Conservation (phyloP, 1,140 invertebrate genomes). For the Drosophila fuyamai region DNA sequence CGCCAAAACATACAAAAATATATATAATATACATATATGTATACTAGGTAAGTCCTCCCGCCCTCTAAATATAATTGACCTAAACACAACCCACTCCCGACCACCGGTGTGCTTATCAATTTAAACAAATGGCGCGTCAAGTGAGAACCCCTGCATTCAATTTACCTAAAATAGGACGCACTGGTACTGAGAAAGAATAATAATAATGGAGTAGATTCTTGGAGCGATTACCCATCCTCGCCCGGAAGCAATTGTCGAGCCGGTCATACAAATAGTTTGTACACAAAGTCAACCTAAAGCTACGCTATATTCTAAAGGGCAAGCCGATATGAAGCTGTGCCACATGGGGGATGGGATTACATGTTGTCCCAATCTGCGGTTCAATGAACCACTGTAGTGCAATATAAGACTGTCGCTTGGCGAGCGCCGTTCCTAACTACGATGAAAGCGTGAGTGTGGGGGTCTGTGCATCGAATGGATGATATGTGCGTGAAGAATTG, state of each 20-base stretch:
- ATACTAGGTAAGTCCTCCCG: constrained; percentile 34
- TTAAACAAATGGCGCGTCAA: constrained; percentile 46
- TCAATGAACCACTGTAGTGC: constrained; percentile 46
- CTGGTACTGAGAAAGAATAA: constrained; percentile 60
- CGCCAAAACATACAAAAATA: constrained; percentile 80
- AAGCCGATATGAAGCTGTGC: constrained; percentile 65
- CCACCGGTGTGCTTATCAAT: constrained; percentile 53
- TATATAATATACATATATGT: constrained; percentile 61
- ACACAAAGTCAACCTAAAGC: constrained; percentile 66
- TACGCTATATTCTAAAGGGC: constrained; percentile 62
- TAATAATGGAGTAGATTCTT: constrained; percentile 39
- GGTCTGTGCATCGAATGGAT: constrained; percentile 57
- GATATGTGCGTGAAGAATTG: constrained; percentile 67
- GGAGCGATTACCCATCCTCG: constrained; percentile 30
- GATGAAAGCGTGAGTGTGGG: constrained; percentile 29
- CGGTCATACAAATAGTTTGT: constrained; percentile 77
- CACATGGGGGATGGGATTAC: constrained; percentile 21
- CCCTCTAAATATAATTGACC: constrained; percentile 42
- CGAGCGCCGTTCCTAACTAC: constrained; percentile 43
- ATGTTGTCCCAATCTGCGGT: constrained; percentile 7
- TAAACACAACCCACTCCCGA: constrained; percentile 24
- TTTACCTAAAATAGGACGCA: constrained; percentile 78
- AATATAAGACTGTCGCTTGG: constrained; percentile 46
- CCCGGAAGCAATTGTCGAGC: constrained; percentile 47
- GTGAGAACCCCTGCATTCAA: constrained; percentile 28